A percentile compares a stretch with the other conserved stretches of the same genome.
These are phyloP conservation scores for Galendromus occidentalis DNA, from an alignment of 1,140 invertebrate species.

Conservation along the genomic window DNA sequence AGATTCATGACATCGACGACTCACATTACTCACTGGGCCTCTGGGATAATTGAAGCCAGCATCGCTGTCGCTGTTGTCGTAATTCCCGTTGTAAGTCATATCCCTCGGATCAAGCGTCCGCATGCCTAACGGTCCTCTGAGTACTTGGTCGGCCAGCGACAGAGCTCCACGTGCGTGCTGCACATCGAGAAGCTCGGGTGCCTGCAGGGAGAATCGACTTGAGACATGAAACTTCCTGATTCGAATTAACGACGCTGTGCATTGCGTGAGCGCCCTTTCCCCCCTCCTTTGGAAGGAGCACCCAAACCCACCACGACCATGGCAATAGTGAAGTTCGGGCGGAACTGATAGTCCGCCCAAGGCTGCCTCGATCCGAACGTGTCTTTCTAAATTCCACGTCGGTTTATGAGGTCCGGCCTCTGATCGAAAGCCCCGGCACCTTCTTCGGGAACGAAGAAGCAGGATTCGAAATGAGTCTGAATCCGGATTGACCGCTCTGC, in stretches of 20 bases:
- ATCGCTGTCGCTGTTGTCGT: slow-evolving; percentile 66
- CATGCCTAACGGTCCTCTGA: slow-evolving; percentile 85
- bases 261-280: no score
- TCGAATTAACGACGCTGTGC: no score
- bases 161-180: slow-evolving; percentile 65
- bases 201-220: slow-evolving; percentile 36
- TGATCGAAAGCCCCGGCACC: slow-evolving; percentile 34
- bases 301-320: slow-evolving; percentile 65
- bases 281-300: not conserved
- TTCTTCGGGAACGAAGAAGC: slow-evolving; percentile 51
- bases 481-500: slow-evolving; percentile 70
- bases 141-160: slow-evolving; percentile 44
- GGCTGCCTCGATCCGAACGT: slow-evolving; percentile 50
- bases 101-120: slow-evolving; percentile 87
- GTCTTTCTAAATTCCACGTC: slow-evolving; percentile 83
- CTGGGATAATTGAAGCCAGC: slow-evolving; percentile 98
- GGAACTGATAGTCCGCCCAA: slow-evolving; percentile 84
- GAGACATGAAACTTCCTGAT: no score
- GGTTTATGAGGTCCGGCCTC: slow-evolving; percentile 58
- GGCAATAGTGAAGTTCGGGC: slow-evolving; percentile 79
- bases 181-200: slow-evolving; percentile 70
- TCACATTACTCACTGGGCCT: slow-evolving; percentile 55
- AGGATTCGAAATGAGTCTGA: slow-evolving; percentile 57
- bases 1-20: not conserved
- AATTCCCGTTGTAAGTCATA: slow-evolving; percentile 81